Evolutionary conservation across 2,888 invertebrate species (phyloP).

Genomic region (Drosophila subquinaria): DNA sequence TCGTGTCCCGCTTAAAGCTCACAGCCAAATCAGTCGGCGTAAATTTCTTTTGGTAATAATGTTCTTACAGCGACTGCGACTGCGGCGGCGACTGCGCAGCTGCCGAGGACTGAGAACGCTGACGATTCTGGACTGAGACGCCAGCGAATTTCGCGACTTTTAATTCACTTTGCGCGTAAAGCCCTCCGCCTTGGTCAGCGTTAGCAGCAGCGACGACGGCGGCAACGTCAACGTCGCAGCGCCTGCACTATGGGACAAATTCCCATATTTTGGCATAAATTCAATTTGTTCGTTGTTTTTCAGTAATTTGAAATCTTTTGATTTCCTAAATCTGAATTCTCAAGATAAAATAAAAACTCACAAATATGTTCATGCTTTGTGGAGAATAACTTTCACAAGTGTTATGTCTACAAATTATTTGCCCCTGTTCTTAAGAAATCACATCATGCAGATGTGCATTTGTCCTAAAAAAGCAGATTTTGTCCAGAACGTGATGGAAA

Average conservation of each 20-base stretch:
- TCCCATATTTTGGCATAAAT: no score
- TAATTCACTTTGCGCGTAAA: slow-evolving; percentile 60
- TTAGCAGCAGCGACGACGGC: slow-evolving; percentile 16
- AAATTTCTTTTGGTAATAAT: slow-evolving; percentile 71
- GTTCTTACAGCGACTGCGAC: slow-evolving; percentile 57
- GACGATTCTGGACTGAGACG: slow-evolving; percentile 37
- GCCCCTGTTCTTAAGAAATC: no score
- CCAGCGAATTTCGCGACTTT: slow-evolving; percentile 37
- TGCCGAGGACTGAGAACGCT: slow-evolving; percentile 12
- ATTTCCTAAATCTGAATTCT: no score
- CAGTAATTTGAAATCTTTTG: no score
- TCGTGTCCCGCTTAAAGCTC: slow-evolving; percentile 69
- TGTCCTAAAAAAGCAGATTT: no score
- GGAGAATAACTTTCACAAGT: no score
- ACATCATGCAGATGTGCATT: no score
- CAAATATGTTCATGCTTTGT: no score
- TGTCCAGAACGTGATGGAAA: no score
- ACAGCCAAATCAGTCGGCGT: slow-evolving; percentile 41
- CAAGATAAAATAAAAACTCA: no score
- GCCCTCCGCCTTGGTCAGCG: slow-evolving; percentile 44
- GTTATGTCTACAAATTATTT: no score
- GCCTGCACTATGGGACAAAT: neutral
- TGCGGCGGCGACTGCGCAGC: slow-evolving; percentile 50
- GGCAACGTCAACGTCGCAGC: slow-evolving; percentile 24
- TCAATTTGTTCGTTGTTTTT: no score